Evolutionary conservation across 2,113 vertebrate genomes (phyloP).

Genomic region (Heterochromis multidens): DNA sequence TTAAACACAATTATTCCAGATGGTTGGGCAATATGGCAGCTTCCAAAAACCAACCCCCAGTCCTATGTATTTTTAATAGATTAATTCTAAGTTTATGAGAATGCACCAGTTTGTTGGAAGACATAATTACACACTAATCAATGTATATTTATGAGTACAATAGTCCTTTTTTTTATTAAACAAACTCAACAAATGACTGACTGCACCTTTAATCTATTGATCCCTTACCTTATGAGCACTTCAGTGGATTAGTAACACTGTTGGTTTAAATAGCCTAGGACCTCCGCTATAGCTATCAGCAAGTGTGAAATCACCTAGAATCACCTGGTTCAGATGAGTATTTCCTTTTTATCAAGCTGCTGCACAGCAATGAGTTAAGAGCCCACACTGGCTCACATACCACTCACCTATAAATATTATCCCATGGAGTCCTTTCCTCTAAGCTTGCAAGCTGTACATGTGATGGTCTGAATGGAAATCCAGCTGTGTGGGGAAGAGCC

Average conservation of each 20-base stretch:
- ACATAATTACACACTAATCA: too few species aligned
- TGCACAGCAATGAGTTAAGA: constrained; percentile 50
- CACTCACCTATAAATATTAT: constrained; percentile 13
- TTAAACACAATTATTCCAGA: too few species aligned
- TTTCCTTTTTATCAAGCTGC: constrained; percentile 26
- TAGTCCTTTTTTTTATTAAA: too few species aligned
- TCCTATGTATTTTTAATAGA: too few species aligned
- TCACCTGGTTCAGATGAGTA: constrained; percentile 72
- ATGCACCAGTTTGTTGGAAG: too few species aligned
- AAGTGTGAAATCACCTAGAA: constrained; percentile 16
- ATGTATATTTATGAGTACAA: too few species aligned
- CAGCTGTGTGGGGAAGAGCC: constrained; percentile 76
- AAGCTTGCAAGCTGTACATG: constrained; percentile 64
- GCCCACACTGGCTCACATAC: constrained; percentile 25
- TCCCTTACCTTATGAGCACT: neutral
- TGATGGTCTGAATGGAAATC: constrained; percentile 74
- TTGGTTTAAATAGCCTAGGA: neutral
- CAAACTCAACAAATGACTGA: too few species aligned
- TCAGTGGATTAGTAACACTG: neutral
- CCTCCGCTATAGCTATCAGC: neutral
- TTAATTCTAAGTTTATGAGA: too few species aligned
- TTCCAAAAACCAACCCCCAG: too few species aligned
- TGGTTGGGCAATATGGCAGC: too few species aligned
- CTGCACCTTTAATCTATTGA: neutral
- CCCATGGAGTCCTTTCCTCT: neutral